Conservation (phyloP, 2,888 invertebrate species). For the Choreutis nemorana region DNA sequence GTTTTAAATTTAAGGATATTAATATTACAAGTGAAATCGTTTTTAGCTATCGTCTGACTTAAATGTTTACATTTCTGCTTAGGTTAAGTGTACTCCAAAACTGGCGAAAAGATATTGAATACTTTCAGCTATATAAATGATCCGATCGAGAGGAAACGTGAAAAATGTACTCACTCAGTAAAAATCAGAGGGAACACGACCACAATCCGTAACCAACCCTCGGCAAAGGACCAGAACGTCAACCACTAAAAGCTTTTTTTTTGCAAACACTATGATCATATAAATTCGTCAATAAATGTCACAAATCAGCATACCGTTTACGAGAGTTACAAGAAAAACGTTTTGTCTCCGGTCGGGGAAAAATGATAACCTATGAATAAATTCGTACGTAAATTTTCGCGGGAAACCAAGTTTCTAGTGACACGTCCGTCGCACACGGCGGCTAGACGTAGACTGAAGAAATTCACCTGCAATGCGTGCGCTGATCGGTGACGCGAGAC, state of each 20-base stretch:
- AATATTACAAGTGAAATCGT: too few relatives aligned
- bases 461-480: slow-evolving; percentile 63
- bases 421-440: slow-evolving; percentile 38
- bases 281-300: slow-evolving; percentile 28
- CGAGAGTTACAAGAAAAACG: slow-evolving; percentile 9
- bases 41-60: too few relatives aligned
- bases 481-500: slow-evolving; percentile 38
- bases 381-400: slow-evolving; percentile 49
- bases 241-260: slow-evolving; percentile 25
- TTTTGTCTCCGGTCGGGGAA: slow-evolving; percentile 8
- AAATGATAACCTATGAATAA: slow-evolving; percentile 11
- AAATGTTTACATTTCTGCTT: too few relatives aligned
- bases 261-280: slow-evolving; percentile 23
- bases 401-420: slow-evolving; percentile 34
- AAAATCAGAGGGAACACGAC: neutral
- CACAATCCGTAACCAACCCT: neutral
- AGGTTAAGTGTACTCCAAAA: too few relatives aligned
- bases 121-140: too few relatives aligned
- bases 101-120: too few relatives aligned
- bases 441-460: slow-evolving; percentile 39
- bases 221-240: neutral
- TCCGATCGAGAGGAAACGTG: too few relatives aligned
- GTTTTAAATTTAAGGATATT: too few relatives aligned
- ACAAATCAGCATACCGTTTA: slow-evolving; percentile 25
- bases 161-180: neutral